These are phyloP conservation scores for Leptinotarsa juncta DNA, from an alignment of 2,888 invertebrate species.

Conservation along the genomic window DNA sequence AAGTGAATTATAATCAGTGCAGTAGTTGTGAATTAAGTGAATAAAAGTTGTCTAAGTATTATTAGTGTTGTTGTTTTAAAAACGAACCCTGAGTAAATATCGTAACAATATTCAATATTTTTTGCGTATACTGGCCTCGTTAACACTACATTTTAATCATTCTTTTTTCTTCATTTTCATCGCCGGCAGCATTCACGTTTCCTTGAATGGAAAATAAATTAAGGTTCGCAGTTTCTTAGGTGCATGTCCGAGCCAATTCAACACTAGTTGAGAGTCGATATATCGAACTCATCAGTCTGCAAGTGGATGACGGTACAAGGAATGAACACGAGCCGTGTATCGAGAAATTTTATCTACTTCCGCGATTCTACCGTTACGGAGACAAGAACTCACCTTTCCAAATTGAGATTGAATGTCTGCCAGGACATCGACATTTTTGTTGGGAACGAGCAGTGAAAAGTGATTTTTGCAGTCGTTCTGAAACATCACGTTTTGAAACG, in stretches of 20 bases:
- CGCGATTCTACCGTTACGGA: conserved; percentile 32
- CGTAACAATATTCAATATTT: no score
- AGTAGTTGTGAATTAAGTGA: no score
- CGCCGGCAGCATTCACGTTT: background rate
- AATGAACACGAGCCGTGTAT: conserved; percentile 33
- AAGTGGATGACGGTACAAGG: conserved; percentile 28
- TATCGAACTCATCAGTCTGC: conserved; percentile 31
- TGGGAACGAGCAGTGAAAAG: background rate
- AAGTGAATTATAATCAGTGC: no score
- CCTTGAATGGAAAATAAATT: conserved; percentile 15
- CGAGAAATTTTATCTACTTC: conserved; percentile 33
- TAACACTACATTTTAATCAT: no score
- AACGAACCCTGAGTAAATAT: no score
- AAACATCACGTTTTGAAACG: background rate
- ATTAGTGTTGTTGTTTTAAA: no score
- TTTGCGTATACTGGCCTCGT: no score
- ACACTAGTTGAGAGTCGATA: conserved; percentile 30
- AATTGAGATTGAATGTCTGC: conserved; percentile 12
- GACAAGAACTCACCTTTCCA: conserved; percentile 14
- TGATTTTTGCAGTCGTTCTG: background rate
- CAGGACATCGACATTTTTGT: conserved; percentile 11
- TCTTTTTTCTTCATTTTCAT: background rate
- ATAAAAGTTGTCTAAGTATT: no score
- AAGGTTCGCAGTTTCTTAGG: conserved; percentile 4
- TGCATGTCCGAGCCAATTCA: conserved; percentile 31